Percentiles rank a stretch among this genome's conserved stretches.
These are phyloP conservation scores for Protodeltote pygarga DNA, from an alignment of 2,888 invertebrate species.

Conservation along the genomic window DNA sequence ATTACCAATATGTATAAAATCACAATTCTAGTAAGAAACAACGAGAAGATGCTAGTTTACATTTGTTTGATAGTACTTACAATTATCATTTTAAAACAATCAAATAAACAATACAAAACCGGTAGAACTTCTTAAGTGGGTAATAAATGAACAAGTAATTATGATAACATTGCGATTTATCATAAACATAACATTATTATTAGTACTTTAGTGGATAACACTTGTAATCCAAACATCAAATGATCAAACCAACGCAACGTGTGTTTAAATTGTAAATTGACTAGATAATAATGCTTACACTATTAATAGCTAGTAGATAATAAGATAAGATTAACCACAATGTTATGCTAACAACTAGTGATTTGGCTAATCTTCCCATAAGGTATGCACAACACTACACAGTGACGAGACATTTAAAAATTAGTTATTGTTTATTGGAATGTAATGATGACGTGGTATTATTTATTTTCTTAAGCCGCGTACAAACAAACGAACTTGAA, in stretches of 20 bases:
- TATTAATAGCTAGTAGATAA: neutral
- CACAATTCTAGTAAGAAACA: no score
- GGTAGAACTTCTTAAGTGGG: constrained; percentile 5
- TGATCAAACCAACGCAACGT: constrained; percentile 8
- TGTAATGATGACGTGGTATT: no score
- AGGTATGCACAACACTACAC: no score
- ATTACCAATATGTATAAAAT: no score
- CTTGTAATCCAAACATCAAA: constrained; percentile 8
- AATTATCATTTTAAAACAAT: constrained; percentile 8
- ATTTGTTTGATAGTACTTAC: no score
- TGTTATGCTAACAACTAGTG: constrained; percentile 1
- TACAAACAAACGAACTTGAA: constrained; percentile 13
- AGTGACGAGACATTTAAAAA: no score
- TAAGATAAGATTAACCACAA: neutral
- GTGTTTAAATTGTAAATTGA: constrained; percentile 5
- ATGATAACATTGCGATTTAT: constrained; percentile 16
- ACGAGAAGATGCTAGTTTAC: no score
- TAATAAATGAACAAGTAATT: constrained; percentile 6
- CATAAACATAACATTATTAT: constrained; percentile 1
- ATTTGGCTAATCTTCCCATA: constrained; percentile 8
- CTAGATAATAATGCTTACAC: constrained; percentile 5
- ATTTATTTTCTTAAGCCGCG: neutral
- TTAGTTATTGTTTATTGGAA: no score
- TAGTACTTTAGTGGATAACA: no score
- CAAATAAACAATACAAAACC: constrained; percentile 8